phyloP scores from a whole-genome alignment of 2,888 invertebrate genomes.

The Blastobasis lacticolella region DNA sequence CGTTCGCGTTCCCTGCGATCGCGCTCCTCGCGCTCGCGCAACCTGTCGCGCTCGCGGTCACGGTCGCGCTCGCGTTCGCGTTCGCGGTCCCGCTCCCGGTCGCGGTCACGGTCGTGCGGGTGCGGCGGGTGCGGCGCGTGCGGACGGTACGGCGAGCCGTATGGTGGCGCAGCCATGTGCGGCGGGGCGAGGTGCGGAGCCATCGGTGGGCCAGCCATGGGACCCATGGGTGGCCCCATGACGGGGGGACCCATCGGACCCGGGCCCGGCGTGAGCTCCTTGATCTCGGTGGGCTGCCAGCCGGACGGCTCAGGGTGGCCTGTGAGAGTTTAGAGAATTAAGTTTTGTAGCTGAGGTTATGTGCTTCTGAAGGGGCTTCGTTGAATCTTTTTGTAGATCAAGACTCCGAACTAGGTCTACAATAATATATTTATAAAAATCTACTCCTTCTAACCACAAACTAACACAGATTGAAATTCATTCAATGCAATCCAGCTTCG shows the following conservation, averaged over 20 bases:
- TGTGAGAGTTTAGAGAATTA: conserved; percentile 10
- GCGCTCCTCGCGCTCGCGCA: conserved; percentile 41
- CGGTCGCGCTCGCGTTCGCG: conserved; percentile 53
- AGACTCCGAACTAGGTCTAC: too few relatives aligned
- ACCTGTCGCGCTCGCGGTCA: conserved; percentile 26
- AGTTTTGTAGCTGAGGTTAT: not conserved
- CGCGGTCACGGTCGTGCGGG: conserved; percentile 36
- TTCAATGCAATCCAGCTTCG: too few relatives aligned
- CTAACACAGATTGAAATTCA: too few relatives aligned
- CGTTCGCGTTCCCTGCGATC: conserved; percentile 47
- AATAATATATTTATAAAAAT: too few relatives aligned
- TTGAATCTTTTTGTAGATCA: too few relatives aligned
- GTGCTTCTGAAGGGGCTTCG: too few relatives aligned
- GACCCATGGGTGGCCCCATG: conserved; percentile 39
- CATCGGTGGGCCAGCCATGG: conserved; percentile 26
- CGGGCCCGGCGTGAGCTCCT: conserved; percentile 79
- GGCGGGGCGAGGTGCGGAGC: conserved; percentile 33
- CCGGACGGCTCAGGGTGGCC: conserved; percentile 60
- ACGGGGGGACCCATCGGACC: conserved; percentile 53
- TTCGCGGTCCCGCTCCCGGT: conserved; percentile 58
- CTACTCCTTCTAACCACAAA: too few relatives aligned
- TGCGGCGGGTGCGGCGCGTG: conserved; percentile 35
- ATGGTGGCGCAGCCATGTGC: conserved; percentile 32
- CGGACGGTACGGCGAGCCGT: conserved; percentile 38
- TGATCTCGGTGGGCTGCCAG: conserved; percentile 80